Conservation (phyloP, 92 coral and sea anemone species). For the Pocillopora meandrina region DNA sequence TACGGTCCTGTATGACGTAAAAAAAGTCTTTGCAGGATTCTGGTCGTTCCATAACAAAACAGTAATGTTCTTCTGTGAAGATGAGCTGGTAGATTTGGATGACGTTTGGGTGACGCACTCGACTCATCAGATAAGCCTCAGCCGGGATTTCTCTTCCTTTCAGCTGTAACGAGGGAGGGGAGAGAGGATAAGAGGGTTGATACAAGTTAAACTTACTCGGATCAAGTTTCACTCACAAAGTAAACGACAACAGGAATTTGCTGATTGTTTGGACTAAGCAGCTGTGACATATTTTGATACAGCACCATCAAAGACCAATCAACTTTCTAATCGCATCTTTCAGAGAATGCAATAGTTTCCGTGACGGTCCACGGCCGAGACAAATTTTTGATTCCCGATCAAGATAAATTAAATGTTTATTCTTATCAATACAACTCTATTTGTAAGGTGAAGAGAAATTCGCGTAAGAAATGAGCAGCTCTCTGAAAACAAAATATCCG, state of each 20-base stretch:
- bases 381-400: no score
- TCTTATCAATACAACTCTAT: no score
- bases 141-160: conserved; percentile 15
- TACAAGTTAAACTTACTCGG: neutral
- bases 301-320: no score
- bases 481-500: no score
- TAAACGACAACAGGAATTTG: neutral
- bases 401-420: no score
- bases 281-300: no score
- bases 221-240: no score
- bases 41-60: conserved; percentile 31
- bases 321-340: no score
- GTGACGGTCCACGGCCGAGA: no score
- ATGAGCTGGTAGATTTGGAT: conserved; percentile 21
- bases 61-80: conserved; percentile 1
- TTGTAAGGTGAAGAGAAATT: no score
- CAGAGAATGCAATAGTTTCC: no score
- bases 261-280: neutral
- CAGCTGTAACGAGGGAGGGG: neutral
- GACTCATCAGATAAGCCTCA: conserved; percentile 14
- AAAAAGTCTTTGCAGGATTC: conserved; percentile 9
- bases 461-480: no score
- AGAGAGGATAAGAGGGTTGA: neutral
- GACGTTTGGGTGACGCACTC: conserved; percentile 10
- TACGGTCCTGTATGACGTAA: conserved; percentile 10